These are phyloP conservation scores for Mercenaria mercenaria DNA, from an alignment of 1,140 invertebrate genomes.

Conservation along the genomic window DNA sequence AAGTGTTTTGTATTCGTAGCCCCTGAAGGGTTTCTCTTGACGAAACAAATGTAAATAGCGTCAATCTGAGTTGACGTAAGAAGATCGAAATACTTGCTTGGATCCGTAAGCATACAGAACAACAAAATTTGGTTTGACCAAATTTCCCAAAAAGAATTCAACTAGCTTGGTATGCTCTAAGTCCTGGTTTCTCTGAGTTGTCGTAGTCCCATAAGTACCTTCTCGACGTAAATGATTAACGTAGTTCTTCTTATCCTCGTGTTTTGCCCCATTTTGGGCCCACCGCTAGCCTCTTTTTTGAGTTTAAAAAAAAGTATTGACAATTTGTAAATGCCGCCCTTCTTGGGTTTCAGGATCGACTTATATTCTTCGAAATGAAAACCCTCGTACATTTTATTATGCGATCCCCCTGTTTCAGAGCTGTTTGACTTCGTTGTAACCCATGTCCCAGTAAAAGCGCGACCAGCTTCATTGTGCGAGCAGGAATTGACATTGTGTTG, in stretches of 20 bases:
- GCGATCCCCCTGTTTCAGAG: neutral
- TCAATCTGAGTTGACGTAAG: too few relatives aligned
- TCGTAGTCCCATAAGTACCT: too few relatives aligned
- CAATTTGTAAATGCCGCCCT: too few relatives aligned
- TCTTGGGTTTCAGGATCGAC: too few relatives aligned
- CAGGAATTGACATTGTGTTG: neutral
- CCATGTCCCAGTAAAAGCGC: neutral
- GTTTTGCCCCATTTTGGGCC: too few relatives aligned
- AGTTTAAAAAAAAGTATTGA: too few relatives aligned
- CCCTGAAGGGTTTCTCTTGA: neutral
- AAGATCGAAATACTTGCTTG: neutral
- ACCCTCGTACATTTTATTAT: conserved; percentile 40
- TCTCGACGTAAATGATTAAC: too few relatives aligned
- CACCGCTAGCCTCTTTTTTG: too few relatives aligned
- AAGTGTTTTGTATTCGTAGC: neutral
- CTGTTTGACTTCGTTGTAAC: neutral
- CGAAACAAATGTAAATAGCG: conserved; percentile 11
- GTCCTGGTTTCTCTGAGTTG: too few relatives aligned
- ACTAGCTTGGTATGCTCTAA: too few relatives aligned
- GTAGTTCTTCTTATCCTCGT: conserved; percentile 47
- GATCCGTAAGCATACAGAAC: conserved; percentile 71
- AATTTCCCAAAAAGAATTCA: too few relatives aligned
- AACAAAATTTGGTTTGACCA: conserved; percentile 68
- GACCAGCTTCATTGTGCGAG: neutral
- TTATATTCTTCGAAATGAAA: neutral